Conservation (phyloP, 2,888 invertebrate species). For the Podotricha telesiphe region DNA sequence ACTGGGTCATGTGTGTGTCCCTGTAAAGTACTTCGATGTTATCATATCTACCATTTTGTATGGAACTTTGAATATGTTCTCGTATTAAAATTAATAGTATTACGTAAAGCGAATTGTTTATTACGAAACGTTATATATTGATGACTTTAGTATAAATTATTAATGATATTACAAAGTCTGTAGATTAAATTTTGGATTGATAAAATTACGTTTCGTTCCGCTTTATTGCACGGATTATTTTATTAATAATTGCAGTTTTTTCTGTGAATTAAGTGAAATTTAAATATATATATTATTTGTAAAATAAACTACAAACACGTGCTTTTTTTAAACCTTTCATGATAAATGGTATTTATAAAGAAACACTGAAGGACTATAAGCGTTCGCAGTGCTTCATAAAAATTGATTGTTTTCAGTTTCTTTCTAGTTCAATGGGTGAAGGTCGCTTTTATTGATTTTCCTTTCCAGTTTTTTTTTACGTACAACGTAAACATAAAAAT, state of each 20-base stretch:
- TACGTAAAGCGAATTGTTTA: neutral
- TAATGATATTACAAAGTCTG: neutral
- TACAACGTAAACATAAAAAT: conserved; percentile 34
- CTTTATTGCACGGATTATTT: neutral
- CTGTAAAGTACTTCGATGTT: neutral
- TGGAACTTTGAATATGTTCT: neutral
- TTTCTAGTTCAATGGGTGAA: conserved; percentile 38
- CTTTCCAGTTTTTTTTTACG: conserved; percentile 28
- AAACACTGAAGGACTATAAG: conserved; percentile 4
- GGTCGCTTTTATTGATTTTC: conserved; percentile 36
- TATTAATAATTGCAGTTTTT: neutral
- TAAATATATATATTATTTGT: neutral
- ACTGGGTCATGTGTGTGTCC: conserved; percentile 7
- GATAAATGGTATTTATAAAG: conserved; percentile 6
- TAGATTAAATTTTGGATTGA: neutral
- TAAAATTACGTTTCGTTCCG: neutral
- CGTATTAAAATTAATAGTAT: neutral
- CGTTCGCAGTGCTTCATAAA: conserved; percentile 39
- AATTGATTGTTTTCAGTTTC: conserved; percentile 34
- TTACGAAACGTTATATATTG: neutral
- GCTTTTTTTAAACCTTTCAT: conserved; percentile 9
- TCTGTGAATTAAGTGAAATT: neutral
- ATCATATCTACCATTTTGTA: neutral
- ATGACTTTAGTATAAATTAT: neutral
- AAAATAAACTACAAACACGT: neutral